phyloP scores from a whole-genome alignment of 2,113 vertebrate species.

The Myotis brandtii region DNA sequence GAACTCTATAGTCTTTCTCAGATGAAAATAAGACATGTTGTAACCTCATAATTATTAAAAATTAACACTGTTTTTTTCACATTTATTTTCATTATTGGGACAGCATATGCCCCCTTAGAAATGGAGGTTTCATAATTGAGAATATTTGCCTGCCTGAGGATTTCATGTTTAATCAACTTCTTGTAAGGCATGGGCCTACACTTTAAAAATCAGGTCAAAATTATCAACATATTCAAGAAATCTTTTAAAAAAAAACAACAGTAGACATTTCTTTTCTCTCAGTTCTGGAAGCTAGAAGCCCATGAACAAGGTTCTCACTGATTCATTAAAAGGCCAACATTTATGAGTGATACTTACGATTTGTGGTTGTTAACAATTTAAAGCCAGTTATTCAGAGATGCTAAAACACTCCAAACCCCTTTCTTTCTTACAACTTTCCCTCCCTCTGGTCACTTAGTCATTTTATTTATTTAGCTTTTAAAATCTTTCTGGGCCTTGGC shows the following conservation, averaged over 20 bases:
- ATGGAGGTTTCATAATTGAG: slow-evolving; percentile 59
- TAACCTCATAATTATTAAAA: slow-evolving; percentile 71
- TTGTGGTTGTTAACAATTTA: neutral
- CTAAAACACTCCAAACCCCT: neutral
- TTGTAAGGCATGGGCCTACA: neutral
- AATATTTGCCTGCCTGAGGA: slow-evolving; percentile 36
- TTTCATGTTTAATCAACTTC: neutral
- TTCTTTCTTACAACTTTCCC: neutral
- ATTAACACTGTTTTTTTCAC: slow-evolving; percentile 68
- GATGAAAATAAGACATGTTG: slow-evolving; percentile 59
- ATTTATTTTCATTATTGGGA: slow-evolving; percentile 68
- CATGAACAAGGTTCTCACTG: too few relatives aligned
- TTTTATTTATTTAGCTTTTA: neutral
- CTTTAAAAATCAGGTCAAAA: slow-evolving; percentile 47
- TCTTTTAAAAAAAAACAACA: too few relatives aligned
- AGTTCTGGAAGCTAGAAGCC: too few relatives aligned
- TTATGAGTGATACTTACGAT: neutral
- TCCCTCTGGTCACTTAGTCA: neutral
- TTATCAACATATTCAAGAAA: neutral
- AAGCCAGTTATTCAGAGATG: neutral
- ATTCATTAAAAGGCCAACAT: neutral
- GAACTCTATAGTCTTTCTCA: slow-evolving; percentile 29
- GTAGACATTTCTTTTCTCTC: too few relatives aligned
- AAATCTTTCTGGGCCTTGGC: neutral
- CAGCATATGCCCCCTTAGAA: slow-evolving; percentile 57